Evolutionary conservation across 2,888 invertebrate genomes (phyloP).

Genomic region (Nomada fabriciana): DNA sequence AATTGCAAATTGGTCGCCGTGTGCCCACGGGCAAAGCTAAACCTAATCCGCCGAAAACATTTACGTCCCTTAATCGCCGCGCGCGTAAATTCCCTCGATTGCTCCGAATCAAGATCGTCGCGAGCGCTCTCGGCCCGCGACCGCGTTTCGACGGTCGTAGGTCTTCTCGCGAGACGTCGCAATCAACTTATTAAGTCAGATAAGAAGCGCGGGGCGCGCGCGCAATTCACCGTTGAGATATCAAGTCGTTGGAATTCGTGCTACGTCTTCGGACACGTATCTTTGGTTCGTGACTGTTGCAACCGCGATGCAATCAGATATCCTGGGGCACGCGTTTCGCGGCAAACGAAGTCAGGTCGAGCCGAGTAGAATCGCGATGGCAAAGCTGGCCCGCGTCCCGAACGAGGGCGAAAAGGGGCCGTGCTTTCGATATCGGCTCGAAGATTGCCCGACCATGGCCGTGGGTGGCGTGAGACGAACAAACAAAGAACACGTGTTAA

Average conservation of each 20-base stretch:
- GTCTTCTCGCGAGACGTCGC: conserved; percentile 56
- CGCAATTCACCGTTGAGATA: conserved; percentile 49
- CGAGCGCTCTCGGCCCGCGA: background rate
- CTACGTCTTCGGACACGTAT: conserved; percentile 61
- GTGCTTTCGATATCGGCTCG: conserved; percentile 61
- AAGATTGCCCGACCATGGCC: conserved; percentile 42
- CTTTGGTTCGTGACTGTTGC: conserved; percentile 65
- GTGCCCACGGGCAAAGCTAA: background rate
- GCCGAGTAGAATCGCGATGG: background rate
- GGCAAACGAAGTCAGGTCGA: background rate
- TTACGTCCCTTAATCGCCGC: conserved; percentile 46
- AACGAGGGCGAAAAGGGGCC: conserved; percentile 1
- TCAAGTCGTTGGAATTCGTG: conserved; percentile 63
- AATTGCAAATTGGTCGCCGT: conserved; percentile 44
- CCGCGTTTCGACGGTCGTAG: conserved; percentile 39
- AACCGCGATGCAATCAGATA: conserved; percentile 62
- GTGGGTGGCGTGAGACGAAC: background rate
- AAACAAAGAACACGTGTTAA: conserved; percentile 68
- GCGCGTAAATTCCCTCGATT: conserved; percentile 52
- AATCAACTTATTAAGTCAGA: conserved; percentile 61
- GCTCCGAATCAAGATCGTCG: conserved; percentile 45
- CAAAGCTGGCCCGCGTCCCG: background rate
- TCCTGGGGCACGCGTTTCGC: conserved; percentile 49
- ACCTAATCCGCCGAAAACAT: conserved; percentile 46
- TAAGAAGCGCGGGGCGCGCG: conserved; percentile 24